These are phyloP conservation scores for Drosophila tani DNA, from an alignment of 1,140 invertebrate genomes.

Conservation along the genomic window DNA sequence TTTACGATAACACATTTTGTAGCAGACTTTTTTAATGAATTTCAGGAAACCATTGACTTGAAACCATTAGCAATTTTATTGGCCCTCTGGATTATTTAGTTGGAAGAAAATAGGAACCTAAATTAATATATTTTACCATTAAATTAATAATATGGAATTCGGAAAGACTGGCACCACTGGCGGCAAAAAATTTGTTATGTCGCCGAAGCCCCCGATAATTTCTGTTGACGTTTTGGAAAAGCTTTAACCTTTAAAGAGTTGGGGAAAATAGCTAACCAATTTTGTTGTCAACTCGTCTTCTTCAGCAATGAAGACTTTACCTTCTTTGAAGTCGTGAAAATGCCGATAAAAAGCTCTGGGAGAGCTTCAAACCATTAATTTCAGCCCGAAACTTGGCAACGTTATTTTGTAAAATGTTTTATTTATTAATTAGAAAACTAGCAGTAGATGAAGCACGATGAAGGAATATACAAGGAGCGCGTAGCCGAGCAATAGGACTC, in stretches of 20 bases:
- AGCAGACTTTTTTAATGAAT: background rate
- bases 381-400: conserved; percentile 30
- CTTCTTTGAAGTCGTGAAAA: conserved; percentile 8
- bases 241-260: conserved; percentile 12
- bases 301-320: conserved; percentile 12
- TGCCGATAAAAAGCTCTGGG: conserved; percentile 19
- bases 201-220: background rate
- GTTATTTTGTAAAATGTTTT: conserved; percentile 5
- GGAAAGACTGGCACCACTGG: background rate
- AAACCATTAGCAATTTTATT: background rate
- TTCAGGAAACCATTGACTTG: background rate
- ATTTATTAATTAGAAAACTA: conserved; percentile 59
- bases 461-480: conserved; percentile 39
- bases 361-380: background rate
- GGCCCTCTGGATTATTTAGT: background rate
- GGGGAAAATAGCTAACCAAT: background rate
- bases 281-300: conserved; percentile 4
- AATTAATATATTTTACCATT: background rate
- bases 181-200: background rate
- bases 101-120: background rate
- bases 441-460: conserved; percentile 47
- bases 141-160: background rate
- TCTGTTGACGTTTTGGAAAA: background rate
- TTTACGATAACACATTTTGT: too few relatives aligned
- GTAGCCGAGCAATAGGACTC: conserved; percentile 32